Evolutionary conservation across 2,113 vertebrate species (phyloP).

Genomic region (Irena cyanogastra): DNA sequence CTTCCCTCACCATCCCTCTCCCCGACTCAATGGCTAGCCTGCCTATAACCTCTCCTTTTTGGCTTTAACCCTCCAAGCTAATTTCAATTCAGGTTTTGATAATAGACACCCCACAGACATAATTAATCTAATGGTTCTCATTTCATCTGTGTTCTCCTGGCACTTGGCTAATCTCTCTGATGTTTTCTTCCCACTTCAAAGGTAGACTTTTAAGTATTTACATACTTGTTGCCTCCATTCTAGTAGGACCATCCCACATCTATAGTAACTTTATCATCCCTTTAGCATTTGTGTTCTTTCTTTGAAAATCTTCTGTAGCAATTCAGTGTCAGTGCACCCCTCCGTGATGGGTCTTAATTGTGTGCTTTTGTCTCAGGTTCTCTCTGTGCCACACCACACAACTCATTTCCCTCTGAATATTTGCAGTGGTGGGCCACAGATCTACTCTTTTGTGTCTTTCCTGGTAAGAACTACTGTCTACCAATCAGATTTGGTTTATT

Average conservation of each 20-base stretch:
- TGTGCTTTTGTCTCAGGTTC: not conserved
- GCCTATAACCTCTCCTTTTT: not conserved
- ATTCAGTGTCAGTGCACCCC: not conserved
- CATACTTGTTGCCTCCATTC: not conserved
- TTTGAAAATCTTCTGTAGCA: not conserved
- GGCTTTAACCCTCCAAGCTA: not conserved
- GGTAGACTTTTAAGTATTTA: not conserved
- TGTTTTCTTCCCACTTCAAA: not conserved
- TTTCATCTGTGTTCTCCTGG: not conserved
- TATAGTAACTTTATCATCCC: not conserved
- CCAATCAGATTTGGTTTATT: not conserved
- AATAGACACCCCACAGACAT: fast-evolving
- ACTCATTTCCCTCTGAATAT: not conserved
- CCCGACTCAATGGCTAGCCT: not conserved
- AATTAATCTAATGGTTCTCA: not conserved
- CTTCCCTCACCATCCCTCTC: fast-evolving
- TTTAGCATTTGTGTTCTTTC: not conserved
- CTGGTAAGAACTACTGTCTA: not conserved
- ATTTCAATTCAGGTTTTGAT: not conserved
- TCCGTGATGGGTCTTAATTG: not conserved
- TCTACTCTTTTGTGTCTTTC: not conserved
- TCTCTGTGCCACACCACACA: not conserved
- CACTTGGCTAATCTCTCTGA: not conserved
- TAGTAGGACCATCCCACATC: not conserved
- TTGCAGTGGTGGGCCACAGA: not conserved